Evolutionary conservation across 1,140 invertebrate species (phyloP).

Genomic region (Meloidogyne hapla): DNA sequence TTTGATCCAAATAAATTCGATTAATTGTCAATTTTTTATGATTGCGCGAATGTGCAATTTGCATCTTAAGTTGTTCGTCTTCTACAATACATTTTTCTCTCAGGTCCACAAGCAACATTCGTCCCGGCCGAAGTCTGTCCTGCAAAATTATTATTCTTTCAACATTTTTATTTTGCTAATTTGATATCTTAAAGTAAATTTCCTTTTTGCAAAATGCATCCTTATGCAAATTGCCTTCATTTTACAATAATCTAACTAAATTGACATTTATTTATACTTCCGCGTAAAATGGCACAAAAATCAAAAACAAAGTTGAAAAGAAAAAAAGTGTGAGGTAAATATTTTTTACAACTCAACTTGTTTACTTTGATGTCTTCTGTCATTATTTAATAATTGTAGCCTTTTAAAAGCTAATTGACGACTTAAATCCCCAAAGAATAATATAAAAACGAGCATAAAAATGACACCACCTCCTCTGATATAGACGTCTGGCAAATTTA

Average conservation of each 20-base stretch:
- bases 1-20: slow-evolving; percentile 74
- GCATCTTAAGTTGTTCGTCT: slow-evolving; percentile 86
- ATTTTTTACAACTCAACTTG: too few species aligned
- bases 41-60: slow-evolving; percentile 81
- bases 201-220: slow-evolving; percentile 8
- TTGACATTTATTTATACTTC: neutral
- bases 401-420: neutral
- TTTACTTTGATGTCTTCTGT: neutral
- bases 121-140: slow-evolving; percentile 92
- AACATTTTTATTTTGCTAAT: neutral
- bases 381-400: neutral
- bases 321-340: neutral
- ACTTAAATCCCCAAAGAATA: neutral
- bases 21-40: slow-evolving; percentile 80
- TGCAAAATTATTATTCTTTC: slow-evolving; percentile 65
- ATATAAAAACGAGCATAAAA: neutral
- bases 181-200: neutral
- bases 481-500: neutral
- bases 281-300: neutral
- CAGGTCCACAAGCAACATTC: slow-evolving; percentile 96
- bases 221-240: neutral
- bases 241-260: neutral
- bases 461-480: neutral
- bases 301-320: neutral
- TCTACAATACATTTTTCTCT: slow-evolving; percentile 83